A percentile compares a stretch with the other conserved stretches of the same genome.
Conservation (phyloP, 2,113 vertebrate genomes). For the Aplodontia rufa region DNA sequence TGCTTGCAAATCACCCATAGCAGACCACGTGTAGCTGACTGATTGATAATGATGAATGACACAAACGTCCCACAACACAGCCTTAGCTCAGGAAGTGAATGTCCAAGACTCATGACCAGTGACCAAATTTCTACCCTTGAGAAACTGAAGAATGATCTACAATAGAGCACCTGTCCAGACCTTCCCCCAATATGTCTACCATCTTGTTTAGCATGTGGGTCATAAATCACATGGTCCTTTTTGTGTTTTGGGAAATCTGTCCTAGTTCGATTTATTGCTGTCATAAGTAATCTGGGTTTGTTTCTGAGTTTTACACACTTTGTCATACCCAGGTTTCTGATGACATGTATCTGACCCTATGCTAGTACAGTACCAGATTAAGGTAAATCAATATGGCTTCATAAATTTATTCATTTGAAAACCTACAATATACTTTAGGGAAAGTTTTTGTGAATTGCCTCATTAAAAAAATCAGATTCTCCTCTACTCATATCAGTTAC, state of each 20-base stretch:
- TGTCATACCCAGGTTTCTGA: background rate
- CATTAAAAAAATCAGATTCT: constrained; percentile 14
- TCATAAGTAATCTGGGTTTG: constrained; percentile 23
- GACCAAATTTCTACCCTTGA: background rate
- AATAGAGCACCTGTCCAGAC: background rate
- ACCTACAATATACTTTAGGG: background rate
- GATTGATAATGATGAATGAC: background rate
- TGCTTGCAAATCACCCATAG: background rate
- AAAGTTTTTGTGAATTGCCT: background rate
- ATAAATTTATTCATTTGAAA: background rate
- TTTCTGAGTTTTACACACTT: constrained; percentile 61
- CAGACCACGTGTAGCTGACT: background rate
- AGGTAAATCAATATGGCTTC: background rate
- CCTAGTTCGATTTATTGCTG: constrained; percentile 26
- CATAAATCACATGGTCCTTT: background rate
- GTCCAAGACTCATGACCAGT: background rate
- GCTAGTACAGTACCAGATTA: background rate
- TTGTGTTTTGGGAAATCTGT: background rate
- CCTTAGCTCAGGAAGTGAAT: background rate
- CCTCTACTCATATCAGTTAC: background rate
- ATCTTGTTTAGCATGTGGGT: background rate
- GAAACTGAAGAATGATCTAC: background rate
- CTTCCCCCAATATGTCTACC: background rate
- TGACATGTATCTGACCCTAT: background rate
- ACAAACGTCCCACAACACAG: background rate